Conservation (phyloP, 2,888 invertebrate genomes). For the Tenthredo scrophulariae region DNA sequence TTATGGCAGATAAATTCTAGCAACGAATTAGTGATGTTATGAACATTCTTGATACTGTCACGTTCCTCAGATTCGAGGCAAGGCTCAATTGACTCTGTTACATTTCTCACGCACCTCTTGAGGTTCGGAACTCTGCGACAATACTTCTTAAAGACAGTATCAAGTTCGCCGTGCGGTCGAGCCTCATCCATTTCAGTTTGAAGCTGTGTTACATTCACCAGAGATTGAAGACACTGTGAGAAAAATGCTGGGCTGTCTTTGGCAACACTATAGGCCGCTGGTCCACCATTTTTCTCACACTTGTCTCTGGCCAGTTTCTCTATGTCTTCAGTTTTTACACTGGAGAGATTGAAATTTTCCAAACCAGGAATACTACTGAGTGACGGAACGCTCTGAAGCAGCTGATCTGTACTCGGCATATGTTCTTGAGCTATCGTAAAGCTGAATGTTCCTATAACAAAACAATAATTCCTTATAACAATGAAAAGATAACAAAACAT, state of each 20-base stretch:
- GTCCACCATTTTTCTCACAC: constrained; percentile 84
- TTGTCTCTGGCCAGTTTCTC: constrained; percentile 82
- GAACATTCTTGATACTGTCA: constrained; percentile 81
- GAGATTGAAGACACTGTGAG: constrained; percentile 80
- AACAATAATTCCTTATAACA: neutral
- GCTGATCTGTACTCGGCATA: constrained; percentile 60
- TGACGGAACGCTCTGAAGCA: constrained; percentile 59
- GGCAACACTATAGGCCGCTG: constrained; percentile 80
- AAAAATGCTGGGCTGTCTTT: constrained; percentile 78
- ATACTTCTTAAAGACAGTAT: constrained; percentile 87
- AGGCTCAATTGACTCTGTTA: constrained; percentile 81
- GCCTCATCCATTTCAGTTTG: constrained; percentile 85
- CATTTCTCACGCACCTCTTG: constrained; percentile 82
- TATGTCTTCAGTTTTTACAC: constrained; percentile 77
- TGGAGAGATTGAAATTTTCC: constrained; percentile 51
- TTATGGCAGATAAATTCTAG: constrained; percentile 88
- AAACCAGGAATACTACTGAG: constrained; percentile 63
- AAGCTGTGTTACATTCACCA: constrained; percentile 82
- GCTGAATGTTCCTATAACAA: constrained; percentile 58
- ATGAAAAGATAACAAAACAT: neutral
- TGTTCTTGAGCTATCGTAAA: constrained; percentile 60
- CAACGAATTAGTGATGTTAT: constrained; percentile 86
- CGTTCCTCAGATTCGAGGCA: constrained; percentile 84
- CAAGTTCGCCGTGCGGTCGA: constrained; percentile 85
- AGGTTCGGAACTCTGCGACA: constrained; percentile 83